A percentile compares a stretch with the other conserved stretches of the same genome.
Evolutionary conservation across 30 jellyfish, hydroid and myxozoan genomes (phyloP).

Genomic region (Turritopsis rubra): DNA sequence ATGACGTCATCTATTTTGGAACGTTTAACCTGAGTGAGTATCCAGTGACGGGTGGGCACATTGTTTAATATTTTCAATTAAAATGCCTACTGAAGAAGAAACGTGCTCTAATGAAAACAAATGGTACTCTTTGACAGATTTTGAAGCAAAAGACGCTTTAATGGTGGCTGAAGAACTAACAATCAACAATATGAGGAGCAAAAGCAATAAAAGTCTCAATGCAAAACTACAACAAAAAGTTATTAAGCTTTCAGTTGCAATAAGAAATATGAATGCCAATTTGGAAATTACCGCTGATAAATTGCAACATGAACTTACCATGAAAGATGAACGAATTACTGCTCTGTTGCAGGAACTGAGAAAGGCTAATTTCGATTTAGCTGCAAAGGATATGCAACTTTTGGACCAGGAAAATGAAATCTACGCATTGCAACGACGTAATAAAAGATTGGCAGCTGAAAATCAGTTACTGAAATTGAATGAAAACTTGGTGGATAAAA

Average conservation of each 20-base stretch:
- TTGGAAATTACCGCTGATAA: slow-evolving; percentile 2
- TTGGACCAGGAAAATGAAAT: slow-evolving; percentile 5
- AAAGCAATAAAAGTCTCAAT: no score
- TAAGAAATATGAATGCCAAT: not conserved
- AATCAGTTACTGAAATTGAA: not conserved
- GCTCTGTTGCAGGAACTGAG: not conserved
- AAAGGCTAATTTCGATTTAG: not conserved
- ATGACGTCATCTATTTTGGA: no score
- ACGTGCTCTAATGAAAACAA: not conserved
- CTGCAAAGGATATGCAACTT: not conserved
- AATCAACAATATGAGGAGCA: not conserved
- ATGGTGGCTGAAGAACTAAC: not conserved
- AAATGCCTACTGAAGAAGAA: not conserved
- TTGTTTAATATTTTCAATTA: not conserved
- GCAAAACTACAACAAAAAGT: not conserved
- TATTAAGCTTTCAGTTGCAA: not conserved
- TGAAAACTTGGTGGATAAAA: not conserved
- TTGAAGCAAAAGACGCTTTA: not conserved
- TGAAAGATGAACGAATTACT: not conserved
- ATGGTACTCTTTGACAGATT: not conserved
- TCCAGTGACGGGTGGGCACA: no score
- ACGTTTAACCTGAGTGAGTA: no score
- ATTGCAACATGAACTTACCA: not conserved
- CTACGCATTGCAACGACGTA: not conserved
- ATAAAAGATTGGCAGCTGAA: not conserved